These are phyloP conservation scores for Paramisgurnus dabryanus DNA, from an alignment of 2,113 vertebrate species.

Conservation along the genomic window DNA sequence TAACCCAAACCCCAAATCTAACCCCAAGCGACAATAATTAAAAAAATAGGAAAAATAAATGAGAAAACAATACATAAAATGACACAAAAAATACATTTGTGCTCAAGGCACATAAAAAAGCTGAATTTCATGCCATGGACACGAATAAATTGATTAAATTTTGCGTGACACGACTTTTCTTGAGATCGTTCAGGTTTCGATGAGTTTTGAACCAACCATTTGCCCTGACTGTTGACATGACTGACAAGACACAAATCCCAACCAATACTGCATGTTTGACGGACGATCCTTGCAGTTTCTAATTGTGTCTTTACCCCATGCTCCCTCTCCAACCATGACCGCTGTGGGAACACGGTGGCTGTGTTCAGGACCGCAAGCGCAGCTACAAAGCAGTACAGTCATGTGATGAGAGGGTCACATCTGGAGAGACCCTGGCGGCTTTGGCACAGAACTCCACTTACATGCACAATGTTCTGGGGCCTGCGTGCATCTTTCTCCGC, in stretches of 20 bases:
- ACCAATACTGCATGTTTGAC: neutral
- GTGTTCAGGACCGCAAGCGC: conserved; percentile 89
- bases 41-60: too few species aligned
- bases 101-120: too few species aligned
- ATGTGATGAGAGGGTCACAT: conserved; percentile 83
- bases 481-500: conserved; percentile 97
- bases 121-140: too few species aligned
- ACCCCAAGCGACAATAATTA: too few species aligned
- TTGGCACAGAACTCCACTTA: conserved; percentile 91
- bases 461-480: conserved; percentile 95
- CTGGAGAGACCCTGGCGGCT: conserved; percentile 80
- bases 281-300: conserved; percentile 2
- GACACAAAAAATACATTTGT: too few species aligned
- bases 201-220: neutral
- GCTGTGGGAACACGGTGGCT: conserved; percentile 41
- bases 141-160: too few species aligned
- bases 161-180: too few species aligned
- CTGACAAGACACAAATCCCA: neutral
- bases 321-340: conserved; percentile 52
- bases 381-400: conserved; percentile 90
- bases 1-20: too few species aligned
- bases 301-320: conserved; percentile 27
- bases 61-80: too few species aligned
- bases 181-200: neutral
- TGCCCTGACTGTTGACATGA: conserved; percentile 1